phyloP scores from a whole-genome alignment of 1,140 invertebrate species.

The Nasonia giraulti region DNA sequence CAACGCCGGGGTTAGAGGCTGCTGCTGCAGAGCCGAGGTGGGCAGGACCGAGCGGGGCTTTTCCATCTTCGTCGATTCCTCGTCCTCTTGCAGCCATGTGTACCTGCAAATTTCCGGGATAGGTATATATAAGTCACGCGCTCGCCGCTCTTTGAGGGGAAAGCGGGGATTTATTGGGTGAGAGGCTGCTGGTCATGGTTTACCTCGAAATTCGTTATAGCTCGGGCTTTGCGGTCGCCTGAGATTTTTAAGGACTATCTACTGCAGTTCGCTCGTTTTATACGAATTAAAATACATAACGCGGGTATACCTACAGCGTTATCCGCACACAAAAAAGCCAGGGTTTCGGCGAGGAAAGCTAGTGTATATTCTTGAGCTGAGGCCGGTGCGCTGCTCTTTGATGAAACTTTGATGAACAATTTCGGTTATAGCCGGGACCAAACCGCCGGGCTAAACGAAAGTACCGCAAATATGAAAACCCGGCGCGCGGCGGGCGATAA shows the following conservation, averaged over 20 bases:
- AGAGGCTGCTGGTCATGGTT: too few relatives aligned
- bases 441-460: neutral
- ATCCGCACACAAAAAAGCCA: too few relatives aligned
- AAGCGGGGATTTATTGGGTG: too few relatives aligned
- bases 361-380: neutral
- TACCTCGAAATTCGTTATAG: too few relatives aligned
- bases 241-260: too few relatives aligned
- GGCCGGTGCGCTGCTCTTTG: neutral
- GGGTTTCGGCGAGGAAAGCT: neutral
- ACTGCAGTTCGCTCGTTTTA: too few relatives aligned
- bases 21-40: constrained; percentile 60
- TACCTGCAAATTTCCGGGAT: constrained; percentile 69
- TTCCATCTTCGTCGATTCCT: constrained; percentile 82
- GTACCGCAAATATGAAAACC: neutral
- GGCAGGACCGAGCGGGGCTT: constrained; percentile 77
- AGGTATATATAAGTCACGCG: neutral
- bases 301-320: too few relatives aligned
- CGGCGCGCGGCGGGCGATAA: neutral
- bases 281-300: too few relatives aligned
- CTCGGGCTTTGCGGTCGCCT: too few relatives aligned
- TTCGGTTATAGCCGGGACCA: neutral
- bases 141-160: too few relatives aligned
- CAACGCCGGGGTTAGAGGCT: constrained; percentile 57
- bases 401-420: constrained; percentile 1
- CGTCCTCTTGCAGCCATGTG: constrained; percentile 84